Evolutionary conservation across 2,113 vertebrate species (phyloP), one percentile per base, ranked within the genome.

Genomic region (Calonectris borealis): DNA sequence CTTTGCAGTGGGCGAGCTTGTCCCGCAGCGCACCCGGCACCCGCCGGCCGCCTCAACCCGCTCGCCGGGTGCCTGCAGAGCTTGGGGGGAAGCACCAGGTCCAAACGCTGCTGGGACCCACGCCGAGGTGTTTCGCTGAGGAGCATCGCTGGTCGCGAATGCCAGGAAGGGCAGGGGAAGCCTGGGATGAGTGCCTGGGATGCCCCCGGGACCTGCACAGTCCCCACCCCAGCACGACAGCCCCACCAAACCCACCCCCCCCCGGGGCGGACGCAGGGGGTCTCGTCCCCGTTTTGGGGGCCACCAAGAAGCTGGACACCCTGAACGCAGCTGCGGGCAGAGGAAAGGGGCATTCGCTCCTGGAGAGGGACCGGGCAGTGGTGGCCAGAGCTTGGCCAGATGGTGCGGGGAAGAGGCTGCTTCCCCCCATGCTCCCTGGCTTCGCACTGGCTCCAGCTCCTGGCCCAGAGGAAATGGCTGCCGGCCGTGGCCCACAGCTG

Each of bases 401-500:
- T 65, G 80, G 25, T 38, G 58, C 3, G 3, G 34, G 65, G 91
- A 86, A 49, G 69, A 34, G 49, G 48, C 46, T 80, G 44, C 62
- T 86, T 78, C 66, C 76, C 81, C 25, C 46, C 3, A 2, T 2
- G 0, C 40, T 90, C 58, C 73, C 80, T 13, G 6, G 48, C 71
- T 88, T 88, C 2, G 0, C 79, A 93, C 76, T 10, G 2, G 72
- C 83, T 88, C 86, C 90, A 71, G 88, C 61, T 73, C 71, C 70
- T 52, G 88, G 71, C 91, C 88, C 94, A 89, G 81, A 95, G 93
- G 95, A 95, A 97, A 91, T 94, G 14, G 62, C 83, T 93, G 82
- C 86, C 2, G 57, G 95, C 92, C 31, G 77, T 66, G 86, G 91
- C 83, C 91, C 89, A 40, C 94, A 93, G 96, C 95, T 97, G 95